A percentile compares a stretch with the other conserved stretches of the same genome.
Evolutionary conservation across 2,797 vertebrate species (phyloP).

Genomic region (Darevskia nairensis): DNA sequence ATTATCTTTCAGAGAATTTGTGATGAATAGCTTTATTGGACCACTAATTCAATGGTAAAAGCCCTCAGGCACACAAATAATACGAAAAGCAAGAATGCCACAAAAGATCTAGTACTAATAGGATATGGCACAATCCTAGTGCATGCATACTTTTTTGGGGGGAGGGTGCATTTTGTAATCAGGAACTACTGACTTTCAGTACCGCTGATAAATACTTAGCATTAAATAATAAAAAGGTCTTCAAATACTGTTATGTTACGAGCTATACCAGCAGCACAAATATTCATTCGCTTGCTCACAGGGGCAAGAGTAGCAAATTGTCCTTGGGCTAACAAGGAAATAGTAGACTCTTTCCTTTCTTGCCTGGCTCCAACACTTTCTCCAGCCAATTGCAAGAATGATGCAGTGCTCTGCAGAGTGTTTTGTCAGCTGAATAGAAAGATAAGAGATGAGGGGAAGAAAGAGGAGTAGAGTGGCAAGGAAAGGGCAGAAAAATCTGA

Average conservation of each 20-base stretch:
- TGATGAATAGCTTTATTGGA: constrained; percentile 8
- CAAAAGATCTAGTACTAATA: background rate
- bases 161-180: background rate
- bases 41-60: constrained; percentile 20
- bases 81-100: background rate
- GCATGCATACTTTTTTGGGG: background rate
- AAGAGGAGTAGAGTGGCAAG: background rate
- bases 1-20: constrained; percentile 25
- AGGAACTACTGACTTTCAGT: constrained; percentile 2
- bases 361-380: background rate
- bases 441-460: background rate
- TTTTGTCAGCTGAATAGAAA: background rate
- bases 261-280: background rate
- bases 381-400: background rate
- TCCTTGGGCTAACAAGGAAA: background rate
- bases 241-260: background rate
- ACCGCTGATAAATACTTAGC: background rate
- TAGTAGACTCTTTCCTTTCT: background rate
- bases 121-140: background rate
- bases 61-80: constrained; percentile 1
- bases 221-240: background rate
- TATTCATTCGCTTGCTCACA: background rate
- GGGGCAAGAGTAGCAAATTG: background rate
- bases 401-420: background rate
- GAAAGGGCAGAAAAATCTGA: background rate